These are phyloP conservation scores for Pelmatolapia mariae DNA, from an alignment of 2,113 vertebrate species.

Conservation along the genomic window DNA sequence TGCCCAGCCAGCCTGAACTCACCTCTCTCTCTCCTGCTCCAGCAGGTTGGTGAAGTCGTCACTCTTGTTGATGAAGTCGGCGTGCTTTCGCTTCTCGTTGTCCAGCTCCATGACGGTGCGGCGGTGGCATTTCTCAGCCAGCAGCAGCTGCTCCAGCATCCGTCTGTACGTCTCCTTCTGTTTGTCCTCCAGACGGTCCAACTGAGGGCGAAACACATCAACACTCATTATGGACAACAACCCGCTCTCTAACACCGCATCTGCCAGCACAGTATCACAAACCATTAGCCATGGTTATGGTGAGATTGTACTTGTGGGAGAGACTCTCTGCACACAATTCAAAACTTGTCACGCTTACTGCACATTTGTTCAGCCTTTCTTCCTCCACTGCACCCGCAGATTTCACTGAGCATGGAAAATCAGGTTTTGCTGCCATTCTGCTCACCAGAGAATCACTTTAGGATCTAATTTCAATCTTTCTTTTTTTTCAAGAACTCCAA, in stretches of 20 bases:
- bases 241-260: not conserved
- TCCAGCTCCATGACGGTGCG: conserved; percentile 90
- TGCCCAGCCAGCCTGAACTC: not conserved
- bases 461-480: not conserved
- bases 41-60: conserved; percentile 97
- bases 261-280: not conserved
- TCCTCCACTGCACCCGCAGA: not conserved
- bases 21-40: conserved; percentile 93
- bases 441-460: not conserved
- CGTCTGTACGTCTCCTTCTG: conserved; percentile 93
- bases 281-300: not conserved
- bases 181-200: conserved; percentile 92
- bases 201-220: conserved; percentile 56
- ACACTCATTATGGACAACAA: not conserved
- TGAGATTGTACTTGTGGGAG: not conserved
- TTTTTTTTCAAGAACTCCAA: not conserved
- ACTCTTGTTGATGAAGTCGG: conserved; percentile 95
- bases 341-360: not conserved
- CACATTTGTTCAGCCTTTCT: not conserved
- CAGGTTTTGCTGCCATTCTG: not conserved
- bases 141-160: conserved; percentile 95
- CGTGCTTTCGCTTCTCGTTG: conserved; percentile 88
- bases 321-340: not conserved
- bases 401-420: not conserved
- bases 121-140: conserved; percentile 92